Conservation (phyloP, 2,888 invertebrate species). For the Ariolimax columbianus region DNA sequence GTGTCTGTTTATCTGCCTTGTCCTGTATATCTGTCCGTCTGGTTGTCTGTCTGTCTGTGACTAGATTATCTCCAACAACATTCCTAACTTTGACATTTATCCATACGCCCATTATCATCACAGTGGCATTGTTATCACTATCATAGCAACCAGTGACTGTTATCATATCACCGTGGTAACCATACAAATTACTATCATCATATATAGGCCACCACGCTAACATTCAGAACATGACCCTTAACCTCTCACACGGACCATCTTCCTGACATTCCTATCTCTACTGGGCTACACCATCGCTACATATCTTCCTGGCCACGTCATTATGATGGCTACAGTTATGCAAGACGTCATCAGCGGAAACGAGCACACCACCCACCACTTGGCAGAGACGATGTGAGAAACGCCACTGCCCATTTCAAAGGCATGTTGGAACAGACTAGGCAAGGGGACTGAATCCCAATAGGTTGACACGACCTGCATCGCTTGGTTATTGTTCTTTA, state of each 20-base stretch:
- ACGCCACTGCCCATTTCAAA: no score
- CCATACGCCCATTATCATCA: background rate
- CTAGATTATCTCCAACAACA: background rate
- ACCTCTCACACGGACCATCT: slow-evolving; percentile 4
- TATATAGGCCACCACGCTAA: background rate
- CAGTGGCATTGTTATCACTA: background rate
- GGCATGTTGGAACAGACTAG: no score
- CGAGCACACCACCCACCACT: slow-evolving; percentile 19
- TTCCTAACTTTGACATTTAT: background rate
- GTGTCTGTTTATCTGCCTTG: no score
- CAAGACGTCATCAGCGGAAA: slow-evolving; percentile 33
- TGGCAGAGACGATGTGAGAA: background rate
- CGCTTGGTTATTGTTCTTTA: no score
- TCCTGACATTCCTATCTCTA: background rate
- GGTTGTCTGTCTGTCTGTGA: background rate
- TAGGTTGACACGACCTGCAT: no score
- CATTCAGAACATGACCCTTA: background rate
- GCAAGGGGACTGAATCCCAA: no score
- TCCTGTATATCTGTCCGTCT: no score
- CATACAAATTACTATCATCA: background rate
- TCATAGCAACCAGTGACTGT: background rate
- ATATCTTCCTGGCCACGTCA: slow-evolving; percentile 44
- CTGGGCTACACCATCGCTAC: slow-evolving; percentile 39
- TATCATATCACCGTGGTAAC: background rate
- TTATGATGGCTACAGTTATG: slow-evolving; percentile 34